A percentile compares a stretch with the other conserved stretches of the same genome.
These are phyloP conservation scores for Fringilla coelebs DNA, from an alignment of 2,797 vertebrate genomes.

Conservation along the genomic window DNA sequence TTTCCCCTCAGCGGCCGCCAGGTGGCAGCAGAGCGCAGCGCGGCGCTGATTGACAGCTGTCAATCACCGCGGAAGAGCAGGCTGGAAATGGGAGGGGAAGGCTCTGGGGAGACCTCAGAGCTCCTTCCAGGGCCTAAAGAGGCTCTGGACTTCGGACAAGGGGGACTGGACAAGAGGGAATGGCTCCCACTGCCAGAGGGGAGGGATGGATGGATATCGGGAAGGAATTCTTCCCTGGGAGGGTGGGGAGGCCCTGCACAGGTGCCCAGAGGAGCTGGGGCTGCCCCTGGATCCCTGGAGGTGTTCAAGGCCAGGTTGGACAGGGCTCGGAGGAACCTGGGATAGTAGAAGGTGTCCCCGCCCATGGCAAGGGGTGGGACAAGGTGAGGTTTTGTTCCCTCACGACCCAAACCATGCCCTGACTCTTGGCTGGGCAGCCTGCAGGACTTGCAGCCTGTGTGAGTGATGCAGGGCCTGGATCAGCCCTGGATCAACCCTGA, in stretches of 20 bases:
- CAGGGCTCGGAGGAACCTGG: not conserved
- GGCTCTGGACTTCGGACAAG: not conserved
- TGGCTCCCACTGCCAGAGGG: no score
- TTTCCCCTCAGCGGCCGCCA: rapidly evolving
- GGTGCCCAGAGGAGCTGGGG: no score
- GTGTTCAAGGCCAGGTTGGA: no score
- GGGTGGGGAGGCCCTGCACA: no score
- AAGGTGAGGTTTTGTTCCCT: not conserved
- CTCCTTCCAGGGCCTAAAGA: not conserved
- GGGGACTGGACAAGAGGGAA: no score
- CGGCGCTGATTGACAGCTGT: not conserved
- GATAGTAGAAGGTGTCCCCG: rapidly evolving
- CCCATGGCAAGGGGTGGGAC: not conserved
- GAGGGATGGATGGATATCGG: no score
- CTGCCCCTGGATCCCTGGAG: no score
- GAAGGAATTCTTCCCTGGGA: no score
- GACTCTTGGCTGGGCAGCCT: not conserved
- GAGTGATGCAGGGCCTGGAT: not conserved
- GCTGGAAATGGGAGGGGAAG: not conserved
- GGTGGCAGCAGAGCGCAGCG: not conserved
- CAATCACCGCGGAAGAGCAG: rapidly evolving
- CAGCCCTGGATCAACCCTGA: no score
- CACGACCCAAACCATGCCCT: not conserved
- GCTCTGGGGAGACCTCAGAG: rapidly evolving
- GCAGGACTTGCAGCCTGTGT: rapidly evolving